Conservation (phyloP, 2,888 invertebrate genomes). For the Morpho helenor region DNA sequence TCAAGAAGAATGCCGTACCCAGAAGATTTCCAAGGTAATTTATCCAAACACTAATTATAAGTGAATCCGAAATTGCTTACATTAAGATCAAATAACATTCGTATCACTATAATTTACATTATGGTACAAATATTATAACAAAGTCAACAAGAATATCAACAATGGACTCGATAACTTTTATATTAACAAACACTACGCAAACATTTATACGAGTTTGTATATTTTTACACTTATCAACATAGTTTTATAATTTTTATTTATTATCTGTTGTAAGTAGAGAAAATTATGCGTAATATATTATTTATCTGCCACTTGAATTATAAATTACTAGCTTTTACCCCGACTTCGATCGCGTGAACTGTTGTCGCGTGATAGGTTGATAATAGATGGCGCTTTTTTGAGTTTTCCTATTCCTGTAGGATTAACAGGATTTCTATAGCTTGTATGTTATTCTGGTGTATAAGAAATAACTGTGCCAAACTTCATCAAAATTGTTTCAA, state of each 20-base stretch:
- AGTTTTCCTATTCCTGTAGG: too few relatives aligned
- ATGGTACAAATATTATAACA: constrained; percentile 55
- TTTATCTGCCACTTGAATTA: not conserved
- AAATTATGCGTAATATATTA: not conserved
- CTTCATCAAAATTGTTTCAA: too few relatives aligned
- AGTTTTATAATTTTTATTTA: constrained; percentile 2
- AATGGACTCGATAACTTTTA: constrained; percentile 71
- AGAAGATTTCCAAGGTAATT: too few relatives aligned
- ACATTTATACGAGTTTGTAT: constrained; percentile 6
- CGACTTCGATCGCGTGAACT: too few relatives aligned
- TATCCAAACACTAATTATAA: too few relatives aligned
- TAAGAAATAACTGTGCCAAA: too few relatives aligned
- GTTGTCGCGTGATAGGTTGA: too few relatives aligned
- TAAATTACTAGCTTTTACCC: not conserved
- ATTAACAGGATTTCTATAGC: too few relatives aligned
- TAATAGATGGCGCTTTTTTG: too few relatives aligned
- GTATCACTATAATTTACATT: constrained; percentile 23
- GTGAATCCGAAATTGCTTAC: not conserved
- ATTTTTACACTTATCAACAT: constrained; percentile 22
- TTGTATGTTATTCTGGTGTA: too few relatives aligned
- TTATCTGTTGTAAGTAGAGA: not conserved
- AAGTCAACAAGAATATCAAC: constrained; percentile 78
- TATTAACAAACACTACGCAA: constrained; percentile 56
- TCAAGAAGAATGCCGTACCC: too few relatives aligned
- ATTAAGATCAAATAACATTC: not conserved